Evolutionary conservation across 1,140 invertebrate species (phyloP).

Genomic region (Trichomalopsis sarcophagae): DNA sequence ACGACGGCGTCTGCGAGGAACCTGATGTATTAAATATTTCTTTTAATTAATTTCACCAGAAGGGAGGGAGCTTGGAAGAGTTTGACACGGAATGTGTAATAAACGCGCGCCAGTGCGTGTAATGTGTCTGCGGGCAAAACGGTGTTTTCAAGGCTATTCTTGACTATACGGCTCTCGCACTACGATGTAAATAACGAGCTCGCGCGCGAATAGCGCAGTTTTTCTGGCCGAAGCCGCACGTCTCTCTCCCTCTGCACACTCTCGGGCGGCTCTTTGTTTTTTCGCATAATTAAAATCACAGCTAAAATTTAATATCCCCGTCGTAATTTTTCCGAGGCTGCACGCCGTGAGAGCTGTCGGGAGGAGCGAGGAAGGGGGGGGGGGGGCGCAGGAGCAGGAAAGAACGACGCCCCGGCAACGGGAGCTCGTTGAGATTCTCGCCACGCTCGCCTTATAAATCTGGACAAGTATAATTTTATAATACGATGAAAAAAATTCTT

Average conservation of each 20-base stretch:
- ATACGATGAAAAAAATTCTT: slow-evolving; percentile 63
- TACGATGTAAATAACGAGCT: slow-evolving; percentile 60
- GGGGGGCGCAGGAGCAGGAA: no score
- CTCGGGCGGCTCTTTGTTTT: slow-evolving; percentile 41
- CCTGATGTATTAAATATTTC: no score
- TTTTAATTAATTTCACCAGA: no score
- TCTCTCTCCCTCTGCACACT: not conserved
- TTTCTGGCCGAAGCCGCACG: not conserved
- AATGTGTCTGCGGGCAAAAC: slow-evolving; percentile 30
- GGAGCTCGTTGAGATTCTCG: slow-evolving; percentile 60
- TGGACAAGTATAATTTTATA: slow-evolving; percentile 67
- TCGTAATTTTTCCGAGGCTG: slow-evolving; percentile 63
- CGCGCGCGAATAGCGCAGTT: slow-evolving; percentile 17
- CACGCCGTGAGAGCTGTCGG: not conserved
- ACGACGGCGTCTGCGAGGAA: not conserved
- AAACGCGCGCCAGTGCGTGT: not conserved
- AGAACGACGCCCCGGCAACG: slow-evolving; percentile 28
- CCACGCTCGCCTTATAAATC: slow-evolving; percentile 63
- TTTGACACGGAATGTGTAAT: no score
- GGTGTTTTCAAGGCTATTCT: slow-evolving; percentile 39
- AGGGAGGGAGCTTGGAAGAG: no score
- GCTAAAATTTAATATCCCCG: slow-evolving; percentile 69
- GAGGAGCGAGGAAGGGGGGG: not conserved
- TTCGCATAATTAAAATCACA: slow-evolving; percentile 68
- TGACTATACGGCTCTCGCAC: not conserved